phyloP scores from a whole-genome alignment of 2,888 invertebrate genomes.

The Dyspetes luteomarginatus region DNA sequence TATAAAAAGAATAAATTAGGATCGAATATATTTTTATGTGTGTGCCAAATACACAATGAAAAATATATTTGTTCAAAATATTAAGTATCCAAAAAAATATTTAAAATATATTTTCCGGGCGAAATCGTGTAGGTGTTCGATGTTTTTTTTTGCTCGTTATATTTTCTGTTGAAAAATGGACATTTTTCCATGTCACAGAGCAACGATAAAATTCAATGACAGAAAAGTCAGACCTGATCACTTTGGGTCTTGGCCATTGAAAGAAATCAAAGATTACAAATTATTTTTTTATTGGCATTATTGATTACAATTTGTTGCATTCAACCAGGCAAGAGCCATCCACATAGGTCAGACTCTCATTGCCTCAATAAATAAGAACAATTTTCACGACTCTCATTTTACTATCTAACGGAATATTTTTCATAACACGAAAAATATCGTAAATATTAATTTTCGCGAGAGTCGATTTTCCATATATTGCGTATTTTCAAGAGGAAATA shows the following conservation, averaged over 20 bases:
- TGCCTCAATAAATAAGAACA: constrained; percentile 46
- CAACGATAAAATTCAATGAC: neutral
- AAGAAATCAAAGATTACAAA: neutral
- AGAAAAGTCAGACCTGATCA: neutral
- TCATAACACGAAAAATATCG: constrained; percentile 53
- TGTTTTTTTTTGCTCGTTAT: too few relatives aligned
- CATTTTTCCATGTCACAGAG: neutral
- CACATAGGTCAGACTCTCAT: constrained; percentile 8
- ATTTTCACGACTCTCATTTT: constrained; percentile 30
- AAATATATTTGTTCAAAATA: too few relatives aligned
- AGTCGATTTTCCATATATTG: constrained; percentile 34
- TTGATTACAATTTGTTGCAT: constrained; percentile 41
- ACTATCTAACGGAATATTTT: constrained; percentile 53
- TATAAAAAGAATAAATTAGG: too few relatives aligned
- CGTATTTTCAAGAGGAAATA: constrained; percentile 2
- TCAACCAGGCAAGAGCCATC: constrained; percentile 24
- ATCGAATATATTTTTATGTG: too few relatives aligned
- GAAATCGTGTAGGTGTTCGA: too few relatives aligned
- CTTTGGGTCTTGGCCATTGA: neutral
- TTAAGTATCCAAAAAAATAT: too few relatives aligned
- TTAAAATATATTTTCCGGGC: too few relatives aligned
- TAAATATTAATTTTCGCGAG: constrained; percentile 31
- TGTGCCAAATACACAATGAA: too few relatives aligned
- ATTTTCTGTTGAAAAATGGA: neutral
- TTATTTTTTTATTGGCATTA: constrained; percentile 42